These are phyloP conservation scores for Trisateles emortualis DNA, from an alignment of 2,888 invertebrate species.

Conservation along the genomic window DNA sequence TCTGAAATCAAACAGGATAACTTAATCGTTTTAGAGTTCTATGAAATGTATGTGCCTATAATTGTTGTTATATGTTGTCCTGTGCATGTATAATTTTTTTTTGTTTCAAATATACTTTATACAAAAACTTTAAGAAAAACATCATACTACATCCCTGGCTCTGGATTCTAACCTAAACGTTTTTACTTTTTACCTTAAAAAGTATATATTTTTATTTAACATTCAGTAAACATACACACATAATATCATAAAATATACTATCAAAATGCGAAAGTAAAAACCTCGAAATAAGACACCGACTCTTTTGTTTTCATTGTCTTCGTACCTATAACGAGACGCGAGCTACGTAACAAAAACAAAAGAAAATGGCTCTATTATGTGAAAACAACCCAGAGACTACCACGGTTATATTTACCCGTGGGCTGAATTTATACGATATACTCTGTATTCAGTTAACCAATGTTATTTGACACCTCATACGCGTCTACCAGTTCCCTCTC, in stretches of 20 bases:
- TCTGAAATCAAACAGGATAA: no score
- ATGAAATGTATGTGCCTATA: no score
- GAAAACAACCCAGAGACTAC: conserved; percentile 85
- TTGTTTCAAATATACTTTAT: conserved; percentile 11
- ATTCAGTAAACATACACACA: conserved; percentile 54
- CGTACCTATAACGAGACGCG: conserved; percentile 80
- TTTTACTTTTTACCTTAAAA: conserved; percentile 37
- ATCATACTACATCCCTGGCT: not conserved
- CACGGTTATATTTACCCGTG: conserved; percentile 84
- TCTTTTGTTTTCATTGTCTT: conserved; percentile 84
- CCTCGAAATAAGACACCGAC: conserved; percentile 79
- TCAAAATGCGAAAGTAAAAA: conserved; percentile 70
- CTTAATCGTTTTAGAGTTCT: no score
- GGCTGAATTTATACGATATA: conserved; percentile 86
- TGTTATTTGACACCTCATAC: conserved; percentile 56
- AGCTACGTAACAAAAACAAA: conserved; percentile 84
- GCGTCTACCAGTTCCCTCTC: conserved; percentile 27
- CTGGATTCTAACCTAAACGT: conserved; percentile 16
- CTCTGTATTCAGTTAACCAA: conserved; percentile 74
- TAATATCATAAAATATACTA: conserved; percentile 63
- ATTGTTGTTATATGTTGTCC: no score
- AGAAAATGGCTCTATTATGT: conserved; percentile 87
- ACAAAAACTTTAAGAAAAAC: not conserved
- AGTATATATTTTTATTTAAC: conserved; percentile 47
- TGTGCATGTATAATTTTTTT: no score